Evolutionary conservation across 2,797 vertebrate genomes (phyloP).

Genomic region (Chloroceryle amazona): DNA sequence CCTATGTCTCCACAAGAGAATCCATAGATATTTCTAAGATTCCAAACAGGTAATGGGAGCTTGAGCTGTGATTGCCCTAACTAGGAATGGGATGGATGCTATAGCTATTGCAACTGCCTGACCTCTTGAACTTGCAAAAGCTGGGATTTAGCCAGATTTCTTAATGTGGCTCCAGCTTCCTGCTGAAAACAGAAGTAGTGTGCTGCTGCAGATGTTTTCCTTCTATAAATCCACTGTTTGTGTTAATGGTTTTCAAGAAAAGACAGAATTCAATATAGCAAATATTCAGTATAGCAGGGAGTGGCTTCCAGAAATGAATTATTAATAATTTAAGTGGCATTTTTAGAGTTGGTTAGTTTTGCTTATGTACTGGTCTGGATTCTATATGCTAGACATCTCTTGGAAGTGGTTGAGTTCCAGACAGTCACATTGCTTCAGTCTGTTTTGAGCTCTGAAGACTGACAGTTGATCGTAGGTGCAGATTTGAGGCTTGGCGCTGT

Average conservation of each 20-base stretch:
- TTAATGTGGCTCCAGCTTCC: background rate
- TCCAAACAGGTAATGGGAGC: slow-evolving; percentile 87
- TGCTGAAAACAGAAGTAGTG: background rate
- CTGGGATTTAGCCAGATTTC: background rate
- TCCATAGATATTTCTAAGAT: slow-evolving; percentile 92
- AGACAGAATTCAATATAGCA: background rate
- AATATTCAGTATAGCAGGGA: no score
- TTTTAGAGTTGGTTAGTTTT: background rate
- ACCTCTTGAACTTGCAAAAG: background rate
- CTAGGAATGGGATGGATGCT: background rate
- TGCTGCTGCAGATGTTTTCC: background rate
- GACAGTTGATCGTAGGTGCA: background rate
- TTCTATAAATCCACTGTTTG: background rate
- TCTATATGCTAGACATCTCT: background rate
- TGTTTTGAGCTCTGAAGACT: background rate
- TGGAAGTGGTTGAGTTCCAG: background rate
- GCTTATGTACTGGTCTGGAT: background rate
- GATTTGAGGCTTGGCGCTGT: background rate
- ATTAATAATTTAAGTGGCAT: background rate
- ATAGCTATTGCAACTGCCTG: background rate
- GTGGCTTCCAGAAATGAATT: background rate
- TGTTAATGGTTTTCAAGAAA: background rate
- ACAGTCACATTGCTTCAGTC: background rate
- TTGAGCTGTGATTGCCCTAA: background rate
- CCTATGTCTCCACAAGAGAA: slow-evolving; percentile 87